Base-by-base conservation (phyloP, 1,140 invertebrate genomes). In the Drosophila auraria region DNA sequence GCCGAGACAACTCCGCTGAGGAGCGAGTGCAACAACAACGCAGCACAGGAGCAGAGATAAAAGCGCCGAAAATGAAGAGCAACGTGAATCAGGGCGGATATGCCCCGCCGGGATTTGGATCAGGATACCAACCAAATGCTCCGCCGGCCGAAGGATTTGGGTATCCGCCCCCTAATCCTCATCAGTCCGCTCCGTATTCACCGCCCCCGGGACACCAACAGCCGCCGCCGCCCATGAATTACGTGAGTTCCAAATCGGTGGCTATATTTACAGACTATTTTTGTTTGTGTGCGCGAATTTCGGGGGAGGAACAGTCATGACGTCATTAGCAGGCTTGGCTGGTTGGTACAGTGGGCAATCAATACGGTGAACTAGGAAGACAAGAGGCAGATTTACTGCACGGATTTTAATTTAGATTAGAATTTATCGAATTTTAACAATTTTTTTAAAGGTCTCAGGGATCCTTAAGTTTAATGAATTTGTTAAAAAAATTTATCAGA, bases 11-110 rank as follows among this genome's bases (percentile, higher is more conserved):
- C 7, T 40, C 76, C 61, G 51, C 53, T 45, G 53, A 56, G 53
- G 53, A 23, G 53, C 30, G 36, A 50, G 51, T 56, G 50, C 68
- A 84, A 45, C 65, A 79, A 68, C 45, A 73, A 54, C 40, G 51
- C 36, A 49, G 69, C 78, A 60, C 20, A 61, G 58, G 25, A 25
- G 38, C 23, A 51, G 3, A 51, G 11, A 14, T 23, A 57, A 30
- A 54, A 63, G 45, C 40, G 8, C 14, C 40, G 15, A 20, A 27
- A 70, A 80, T 84, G 78, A 45, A 84, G 68, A 92, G 69, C 38
- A 92, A 92, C 42, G 33, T 92, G 23, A 77, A 87, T 44, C 78
- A 91, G 36, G 91, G 91, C 5, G 91, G 91, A 20, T 92, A 92
- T 20, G 80, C 91, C 8, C 91, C 91, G 0, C 87, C 82, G 0